A percentile compares a stretch with the other conserved stretches of the same genome.
Evolutionary conservation across 2,888 invertebrate genomes (phyloP).

Genomic region (Nipponacmea schrenckii): DNA sequence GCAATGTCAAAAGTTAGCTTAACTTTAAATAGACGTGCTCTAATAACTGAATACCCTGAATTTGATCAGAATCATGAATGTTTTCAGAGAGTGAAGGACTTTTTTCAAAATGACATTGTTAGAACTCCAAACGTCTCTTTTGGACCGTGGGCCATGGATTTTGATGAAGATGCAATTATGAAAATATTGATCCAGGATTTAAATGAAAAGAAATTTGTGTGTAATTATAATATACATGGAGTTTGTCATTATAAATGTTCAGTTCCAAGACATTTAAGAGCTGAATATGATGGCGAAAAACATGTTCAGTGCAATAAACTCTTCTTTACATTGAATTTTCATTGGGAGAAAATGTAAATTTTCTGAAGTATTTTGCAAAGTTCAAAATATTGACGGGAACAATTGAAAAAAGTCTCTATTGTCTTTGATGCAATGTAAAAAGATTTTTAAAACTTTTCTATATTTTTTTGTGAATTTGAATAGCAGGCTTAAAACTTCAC

Average conservation of each 20-base stretch:
- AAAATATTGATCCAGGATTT: constrained; percentile 13
- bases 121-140: constrained; percentile 1
- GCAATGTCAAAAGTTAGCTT: constrained; percentile 13
- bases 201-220: constrained; percentile 17
- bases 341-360: constrained; percentile 16
- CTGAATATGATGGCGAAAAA: not conserved
- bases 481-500: too few species aligned
- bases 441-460: too few species aligned
- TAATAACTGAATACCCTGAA: not conserved
- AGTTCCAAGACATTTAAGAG: not conserved
- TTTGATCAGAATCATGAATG: constrained; percentile 19
- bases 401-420: too few species aligned
- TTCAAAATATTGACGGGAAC: not conserved
- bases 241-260: constrained; percentile 16
- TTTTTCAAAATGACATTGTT: not conserved
- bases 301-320: constrained; percentile 3
- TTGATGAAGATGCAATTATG: constrained; percentile 12
- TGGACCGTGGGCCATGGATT: constrained; percentile 3
- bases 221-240: constrained; percentile 15
- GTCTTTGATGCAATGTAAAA: too few species aligned
- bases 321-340: constrained; percentile 17
- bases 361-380: not conserved
- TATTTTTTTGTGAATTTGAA: too few species aligned
- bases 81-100: not conserved
- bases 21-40: not conserved